Conservation (phyloP, 1,140 invertebrate genomes). For the Drosophila auraria region DNA sequence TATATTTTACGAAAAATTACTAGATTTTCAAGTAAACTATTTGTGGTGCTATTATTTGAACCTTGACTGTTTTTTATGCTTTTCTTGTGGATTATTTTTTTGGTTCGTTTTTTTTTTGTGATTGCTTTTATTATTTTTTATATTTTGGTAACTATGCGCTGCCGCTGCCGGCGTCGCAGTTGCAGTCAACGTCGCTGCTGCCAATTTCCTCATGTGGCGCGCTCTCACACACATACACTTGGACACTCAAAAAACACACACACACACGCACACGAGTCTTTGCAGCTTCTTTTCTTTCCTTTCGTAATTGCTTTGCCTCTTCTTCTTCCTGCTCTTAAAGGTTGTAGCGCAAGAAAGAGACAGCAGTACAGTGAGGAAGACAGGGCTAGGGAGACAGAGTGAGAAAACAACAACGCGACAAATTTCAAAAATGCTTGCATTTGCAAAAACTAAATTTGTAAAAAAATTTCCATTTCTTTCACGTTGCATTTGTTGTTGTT, state of each 20-base stretch:
- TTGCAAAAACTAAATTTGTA: slow-evolving; percentile 48
- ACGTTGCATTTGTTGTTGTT: slow-evolving; percentile 52
- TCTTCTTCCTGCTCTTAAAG: slow-evolving; percentile 34
- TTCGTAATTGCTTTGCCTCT: slow-evolving; percentile 34
- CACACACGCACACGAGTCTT: slow-evolving; percentile 59
- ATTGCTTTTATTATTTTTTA: slow-evolving; percentile 31
- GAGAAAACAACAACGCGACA: slow-evolving; percentile 41
- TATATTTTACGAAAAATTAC: background rate
- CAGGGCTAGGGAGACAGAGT: slow-evolving; percentile 26
- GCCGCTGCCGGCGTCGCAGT: slow-evolving; percentile 26
- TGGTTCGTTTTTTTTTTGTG: background rate
- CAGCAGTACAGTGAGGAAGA: background rate
- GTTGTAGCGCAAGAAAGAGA: slow-evolving; percentile 24
- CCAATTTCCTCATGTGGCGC: slow-evolving; percentile 60
- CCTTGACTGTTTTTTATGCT: background rate
- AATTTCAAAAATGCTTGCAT: slow-evolving; percentile 52
- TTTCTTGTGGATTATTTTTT: slow-evolving; percentile 9
- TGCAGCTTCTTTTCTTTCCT: slow-evolving; percentile 49
- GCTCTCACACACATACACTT: slow-evolving; percentile 45
- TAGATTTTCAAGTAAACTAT: background rate
- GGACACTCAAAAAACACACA: slow-evolving; percentile 50
- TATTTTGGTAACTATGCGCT: slow-evolving; percentile 41
- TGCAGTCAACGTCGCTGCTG: slow-evolving; percentile 7
- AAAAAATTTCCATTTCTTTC: slow-evolving; percentile 55
- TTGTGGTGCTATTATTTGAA: background rate